Conservation (phyloP, 2,113 vertebrate genomes). For the Apaloderma vittatum region DNA sequence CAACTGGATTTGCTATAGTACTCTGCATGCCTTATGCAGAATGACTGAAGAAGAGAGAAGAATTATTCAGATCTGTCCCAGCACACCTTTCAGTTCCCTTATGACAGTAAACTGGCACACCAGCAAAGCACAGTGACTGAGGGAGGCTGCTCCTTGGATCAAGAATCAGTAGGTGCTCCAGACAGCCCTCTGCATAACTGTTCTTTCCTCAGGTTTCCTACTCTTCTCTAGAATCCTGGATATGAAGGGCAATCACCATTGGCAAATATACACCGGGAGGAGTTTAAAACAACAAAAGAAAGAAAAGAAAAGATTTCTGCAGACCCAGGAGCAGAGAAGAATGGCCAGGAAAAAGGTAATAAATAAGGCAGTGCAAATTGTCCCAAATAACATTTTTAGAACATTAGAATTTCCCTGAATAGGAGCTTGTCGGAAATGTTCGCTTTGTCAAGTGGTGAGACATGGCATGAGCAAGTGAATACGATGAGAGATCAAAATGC, state of each 20-base stretch:
- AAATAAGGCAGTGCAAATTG: background rate
- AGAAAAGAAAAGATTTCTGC: background rate
- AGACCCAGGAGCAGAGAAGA: background rate
- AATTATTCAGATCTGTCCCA: background rate
- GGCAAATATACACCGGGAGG: background rate
- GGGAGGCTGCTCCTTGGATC: background rate
- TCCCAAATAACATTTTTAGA: background rate
- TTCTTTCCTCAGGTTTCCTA: background rate
- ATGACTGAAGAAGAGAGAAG: background rate
- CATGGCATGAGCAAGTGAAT: background rate
- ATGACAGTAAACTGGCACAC: background rate
- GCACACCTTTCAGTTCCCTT: background rate
- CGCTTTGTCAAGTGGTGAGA: background rate
- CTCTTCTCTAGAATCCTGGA: background rate
- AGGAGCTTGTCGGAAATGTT: background rate
- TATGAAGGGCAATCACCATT: background rate
- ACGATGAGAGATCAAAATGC: background rate
- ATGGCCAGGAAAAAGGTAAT: background rate
- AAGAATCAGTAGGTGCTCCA: background rate
- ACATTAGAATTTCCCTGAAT: background rate
- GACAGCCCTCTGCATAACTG: background rate
- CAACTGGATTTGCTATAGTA: background rate
- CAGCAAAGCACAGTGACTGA: background rate
- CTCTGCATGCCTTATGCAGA: background rate
- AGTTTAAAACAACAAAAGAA: background rate